These are phyloP conservation scores for Microctonus aethiopoides DNA, from an alignment of 2,888 invertebrate species.

Conservation along the genomic window DNA sequence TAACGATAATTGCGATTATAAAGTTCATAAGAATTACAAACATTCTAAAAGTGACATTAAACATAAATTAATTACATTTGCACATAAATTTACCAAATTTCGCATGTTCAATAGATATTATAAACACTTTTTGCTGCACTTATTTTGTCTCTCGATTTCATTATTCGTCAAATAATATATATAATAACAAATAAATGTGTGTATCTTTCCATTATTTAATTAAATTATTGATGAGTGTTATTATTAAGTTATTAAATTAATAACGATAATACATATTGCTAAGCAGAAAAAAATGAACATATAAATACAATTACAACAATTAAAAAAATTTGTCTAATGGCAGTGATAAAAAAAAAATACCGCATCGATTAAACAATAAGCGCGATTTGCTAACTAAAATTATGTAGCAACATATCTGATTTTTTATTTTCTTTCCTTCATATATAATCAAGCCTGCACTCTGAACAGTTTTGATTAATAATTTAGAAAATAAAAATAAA, in stretches of 20 bases:
- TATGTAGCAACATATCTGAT: background rate
- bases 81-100: background rate
- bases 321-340: constrained; percentile 50
- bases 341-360: constrained; percentile 52
- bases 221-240: constrained; percentile 16
- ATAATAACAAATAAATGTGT: constrained; percentile 10
- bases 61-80: background rate
- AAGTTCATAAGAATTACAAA: background rate
- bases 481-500: background rate
- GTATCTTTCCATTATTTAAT: background rate
- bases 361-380: constrained; percentile 19
- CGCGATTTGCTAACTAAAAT: background rate
- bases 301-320: constrained; percentile 38
- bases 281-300: constrained; percentile 31
- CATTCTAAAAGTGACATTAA: background rate
- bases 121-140: background rate
- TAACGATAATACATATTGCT: constrained; percentile 38
- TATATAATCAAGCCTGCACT: constrained; percentile 1
- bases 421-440: background rate
- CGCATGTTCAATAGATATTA: background rate
- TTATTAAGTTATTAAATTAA: constrained; percentile 38
- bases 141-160: no score
- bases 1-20: constrained; percentile 10
- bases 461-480: background rate
- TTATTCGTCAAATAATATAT: no score